Percentiles rank a stretch among this genome's conserved stretches.
Evolutionary conservation across 92 coral and sea anemone species (phyloP).

Genomic region (Anthopleura xanthogrammica): DNA sequence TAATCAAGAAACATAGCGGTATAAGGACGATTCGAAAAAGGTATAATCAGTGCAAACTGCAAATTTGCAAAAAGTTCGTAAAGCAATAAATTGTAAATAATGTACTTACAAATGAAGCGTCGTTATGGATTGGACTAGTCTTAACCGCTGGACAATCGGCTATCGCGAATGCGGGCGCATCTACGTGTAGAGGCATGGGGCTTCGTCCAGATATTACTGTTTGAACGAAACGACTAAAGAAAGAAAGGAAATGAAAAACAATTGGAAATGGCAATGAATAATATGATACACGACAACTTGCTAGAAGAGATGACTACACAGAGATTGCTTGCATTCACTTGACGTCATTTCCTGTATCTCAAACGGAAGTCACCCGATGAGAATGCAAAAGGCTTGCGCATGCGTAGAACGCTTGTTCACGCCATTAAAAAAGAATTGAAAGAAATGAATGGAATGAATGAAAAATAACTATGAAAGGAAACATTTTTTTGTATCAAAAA

Average conservation of each 20-base stretch:
- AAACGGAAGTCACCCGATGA: too few relatives aligned
- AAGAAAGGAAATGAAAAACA: neutral
- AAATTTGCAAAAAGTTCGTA: too few relatives aligned
- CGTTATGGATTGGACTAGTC: conserved; percentile 49
- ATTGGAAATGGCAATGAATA: neutral
- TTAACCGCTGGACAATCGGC: conserved; percentile 48
- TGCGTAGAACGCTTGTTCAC: neutral
- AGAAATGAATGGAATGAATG: neutral
- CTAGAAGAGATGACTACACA: too few relatives aligned
- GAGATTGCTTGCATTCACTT: too few relatives aligned
- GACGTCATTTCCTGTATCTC: neutral
- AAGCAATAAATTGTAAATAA: too few relatives aligned
- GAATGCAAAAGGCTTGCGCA: neutral
- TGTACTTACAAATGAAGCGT: conserved; percentile 58
- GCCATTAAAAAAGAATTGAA: neutral
- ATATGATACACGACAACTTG: too few relatives aligned
- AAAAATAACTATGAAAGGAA: neutral
- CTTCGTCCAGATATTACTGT: conserved; percentile 55
- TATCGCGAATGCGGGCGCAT: conserved; percentile 48
- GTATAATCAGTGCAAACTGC: too few relatives aligned
- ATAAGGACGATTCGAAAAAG: too few relatives aligned
- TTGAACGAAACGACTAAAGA: conserved; percentile 71
- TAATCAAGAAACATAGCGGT: too few relatives aligned
- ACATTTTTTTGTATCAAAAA: neutral
- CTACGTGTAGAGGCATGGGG: conserved; percentile 48